Base-by-base conservation (phyloP, 2,113 vertebrate genomes). In the Daboia siamensis region DNA sequence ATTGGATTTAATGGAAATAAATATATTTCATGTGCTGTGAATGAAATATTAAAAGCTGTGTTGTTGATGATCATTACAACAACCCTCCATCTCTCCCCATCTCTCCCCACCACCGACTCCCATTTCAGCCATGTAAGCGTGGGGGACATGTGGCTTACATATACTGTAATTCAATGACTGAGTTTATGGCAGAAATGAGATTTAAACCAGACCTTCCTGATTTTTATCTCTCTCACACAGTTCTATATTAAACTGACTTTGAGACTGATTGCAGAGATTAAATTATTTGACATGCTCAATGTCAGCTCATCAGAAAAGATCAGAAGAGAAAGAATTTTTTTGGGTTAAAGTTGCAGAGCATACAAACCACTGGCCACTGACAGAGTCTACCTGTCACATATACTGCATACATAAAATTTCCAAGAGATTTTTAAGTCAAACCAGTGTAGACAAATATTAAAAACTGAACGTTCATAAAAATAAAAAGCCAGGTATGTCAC, bases 401-500 rank as follows among this genome's bases (percentile, higher is more conserved):
- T 23, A 91, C 10, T 1, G 61, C 51, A 0, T 11, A 0, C 39
- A 87, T 0, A 92, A 93, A 91, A 33, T 46, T 88, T 57, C 23
- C 92, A 74, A 88, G 0, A 80, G 46, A 51, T 87, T 21, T 61
- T 48, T 84, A 87, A 61, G 1, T 87, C 56, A 92, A n/a, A 10
- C 84, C 93, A 88, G 21, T 84, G 0, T 13, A 87, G 20, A 44
- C 64, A 1, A 8, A 10, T 80, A 86, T 92, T 92, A 89, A 93
- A 93, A 87, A 44, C 12, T 93, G 9, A n/a, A 91, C 21, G 61
- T 61, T 93, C 9, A 23, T 80, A 20, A 13, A 54, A 93, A 54
- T 3, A 61, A 91, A 90, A 92, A 33, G 51, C 26, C 88, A 93
- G 44, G 33, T 51, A 13, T 94, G 90, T 87, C 90, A 90, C 57